phyloP scores from a whole-genome alignment of 2,113 vertebrate genomes.

The Brachyistius frenatus region DNA sequence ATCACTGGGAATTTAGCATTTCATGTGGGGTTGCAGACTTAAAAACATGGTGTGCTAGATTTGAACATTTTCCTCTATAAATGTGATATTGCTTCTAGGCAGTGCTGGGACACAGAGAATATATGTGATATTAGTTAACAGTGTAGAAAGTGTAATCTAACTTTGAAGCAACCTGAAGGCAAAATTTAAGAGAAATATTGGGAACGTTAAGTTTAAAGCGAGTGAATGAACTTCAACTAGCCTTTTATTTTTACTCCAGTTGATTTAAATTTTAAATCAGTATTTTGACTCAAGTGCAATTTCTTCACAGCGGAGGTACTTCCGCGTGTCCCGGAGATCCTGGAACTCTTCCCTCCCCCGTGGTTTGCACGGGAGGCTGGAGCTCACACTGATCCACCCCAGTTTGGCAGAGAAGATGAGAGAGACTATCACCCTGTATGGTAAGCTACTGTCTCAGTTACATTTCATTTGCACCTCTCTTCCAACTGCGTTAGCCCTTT shows the following conservation, averaged over 20 bases:
- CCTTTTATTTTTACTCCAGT: slow-evolving; percentile 11
- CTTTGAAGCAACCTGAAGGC: slow-evolving; percentile 7
- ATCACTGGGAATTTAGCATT: slow-evolving; percentile 1
- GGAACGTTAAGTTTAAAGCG: slow-evolving; percentile 17
- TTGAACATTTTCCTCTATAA: slow-evolving; percentile 18
- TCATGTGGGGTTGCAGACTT: not conserved
- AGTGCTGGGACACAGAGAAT: not conserved
- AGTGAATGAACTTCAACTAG: slow-evolving; percentile 24
- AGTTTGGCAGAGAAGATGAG: slow-evolving; percentile 40
- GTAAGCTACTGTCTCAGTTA: slow-evolving; percentile 43
- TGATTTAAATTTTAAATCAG: not conserved
- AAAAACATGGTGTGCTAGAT: not conserved
- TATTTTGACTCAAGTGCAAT: slow-evolving; percentile 8
- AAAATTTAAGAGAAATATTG: not conserved
- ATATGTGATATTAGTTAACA: slow-evolving; percentile 21
- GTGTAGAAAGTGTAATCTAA: slow-evolving; percentile 21
- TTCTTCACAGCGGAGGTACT: slow-evolving; percentile 7
- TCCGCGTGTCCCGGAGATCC: slow-evolving; percentile 24
- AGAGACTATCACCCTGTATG: slow-evolving; percentile 29
- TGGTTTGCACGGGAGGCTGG: slow-evolving; percentile 29
- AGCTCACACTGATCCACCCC: slow-evolving; percentile 60
- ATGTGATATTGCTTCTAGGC: slow-evolving; percentile 15
- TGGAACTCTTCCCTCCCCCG: slow-evolving; percentile 24
- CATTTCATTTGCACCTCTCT: slow-evolving; percentile 40
- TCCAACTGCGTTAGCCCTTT: slow-evolving; percentile 40